phyloP scores from a whole-genome alignment of 2,888 invertebrate species.

The Dromius quadrimaculatus region DNA sequence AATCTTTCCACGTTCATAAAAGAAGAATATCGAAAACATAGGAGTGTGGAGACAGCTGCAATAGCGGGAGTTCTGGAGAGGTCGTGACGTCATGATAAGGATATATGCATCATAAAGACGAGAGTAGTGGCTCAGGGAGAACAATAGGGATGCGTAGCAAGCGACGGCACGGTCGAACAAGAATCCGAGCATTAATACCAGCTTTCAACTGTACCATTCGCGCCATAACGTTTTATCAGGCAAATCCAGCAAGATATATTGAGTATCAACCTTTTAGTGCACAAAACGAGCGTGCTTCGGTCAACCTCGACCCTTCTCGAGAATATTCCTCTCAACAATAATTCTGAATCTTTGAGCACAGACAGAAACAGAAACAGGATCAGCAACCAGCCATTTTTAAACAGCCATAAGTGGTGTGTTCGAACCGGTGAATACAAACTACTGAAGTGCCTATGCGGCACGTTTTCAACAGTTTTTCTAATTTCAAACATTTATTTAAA shows the following conservation, averaged over 20 bases:
- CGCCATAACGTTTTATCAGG: slow-evolving; percentile 44
- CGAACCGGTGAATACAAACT: too few relatives aligned
- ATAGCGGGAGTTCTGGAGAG: slow-evolving; percentile 11
- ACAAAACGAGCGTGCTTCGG: slow-evolving; percentile 16
- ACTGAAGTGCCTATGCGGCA: too few relatives aligned
- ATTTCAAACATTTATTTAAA: too few relatives aligned
- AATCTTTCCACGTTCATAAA: slow-evolving; percentile 39
- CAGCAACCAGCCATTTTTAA: too few relatives aligned
- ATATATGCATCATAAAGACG: slow-evolving; percentile 9
- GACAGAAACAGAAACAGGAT: too few relatives aligned
- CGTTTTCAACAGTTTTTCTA: too few relatives aligned
- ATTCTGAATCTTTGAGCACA: background rate
- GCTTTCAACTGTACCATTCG: slow-evolving; percentile 42
- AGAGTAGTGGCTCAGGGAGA: background rate
- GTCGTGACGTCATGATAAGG: background rate
- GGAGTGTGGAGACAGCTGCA: background rate
- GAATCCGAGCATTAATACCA: slow-evolving; percentile 36
- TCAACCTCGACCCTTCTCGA: background rate
- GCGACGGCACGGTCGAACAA: slow-evolving; percentile 18
- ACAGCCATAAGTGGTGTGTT: too few relatives aligned
- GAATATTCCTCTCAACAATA: background rate
- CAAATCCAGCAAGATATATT: slow-evolving; percentile 50
- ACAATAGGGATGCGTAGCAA: background rate
- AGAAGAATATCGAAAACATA: slow-evolving; percentile 35
- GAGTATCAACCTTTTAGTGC: slow-evolving; percentile 50